Percentiles rank a stretch among this genome's conserved stretches.
Evolutionary conservation across 2,888 invertebrate species (phyloP).

Genomic region (Acrocyrtus sp.): DNA sequence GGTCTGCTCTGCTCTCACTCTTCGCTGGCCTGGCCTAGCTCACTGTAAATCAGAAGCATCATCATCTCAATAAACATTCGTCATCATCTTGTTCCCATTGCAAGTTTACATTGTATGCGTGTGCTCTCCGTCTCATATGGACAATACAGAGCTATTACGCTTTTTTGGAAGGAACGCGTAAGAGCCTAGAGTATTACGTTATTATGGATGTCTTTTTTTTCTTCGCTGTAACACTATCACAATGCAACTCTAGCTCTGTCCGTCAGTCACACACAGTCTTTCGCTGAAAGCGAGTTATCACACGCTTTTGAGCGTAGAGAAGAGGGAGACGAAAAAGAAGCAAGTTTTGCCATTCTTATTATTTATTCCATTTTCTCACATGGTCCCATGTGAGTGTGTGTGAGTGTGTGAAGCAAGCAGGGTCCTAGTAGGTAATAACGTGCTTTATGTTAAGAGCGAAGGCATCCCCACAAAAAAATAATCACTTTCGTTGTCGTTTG

Average conservation of each 20-base stretch:
- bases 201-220: too few relatives aligned
- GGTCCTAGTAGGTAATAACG: not conserved
- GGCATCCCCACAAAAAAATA: not conserved
- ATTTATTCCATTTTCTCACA: slow-evolving; percentile 25
- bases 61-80: slow-evolving; percentile 10
- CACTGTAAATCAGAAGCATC: slow-evolving; percentile 8
- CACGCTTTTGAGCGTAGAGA: not conserved
- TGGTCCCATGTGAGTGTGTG: slow-evolving; percentile 15
- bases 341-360: not conserved
- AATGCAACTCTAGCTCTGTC: too few relatives aligned
- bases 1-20: slow-evolving; percentile 1
- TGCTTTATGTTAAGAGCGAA: not conserved
- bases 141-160: too few relatives aligned
- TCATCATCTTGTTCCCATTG: slow-evolving; percentile 18
- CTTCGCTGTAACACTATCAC: too few relatives aligned
- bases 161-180: too few relatives aligned
- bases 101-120: not conserved
- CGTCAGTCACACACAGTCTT: slow-evolving; percentile 19
- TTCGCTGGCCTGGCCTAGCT: not conserved
- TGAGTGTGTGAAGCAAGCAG: not conserved
- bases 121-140: not conserved
- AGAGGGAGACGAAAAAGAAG: not conserved
- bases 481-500: too few relatives aligned
- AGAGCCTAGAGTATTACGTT: too few relatives aligned
- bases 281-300: slow-evolving; percentile 11